Evolutionary conservation across 2,888 invertebrate genomes (phyloP).

Genomic region (Apodemia zela): DNA sequence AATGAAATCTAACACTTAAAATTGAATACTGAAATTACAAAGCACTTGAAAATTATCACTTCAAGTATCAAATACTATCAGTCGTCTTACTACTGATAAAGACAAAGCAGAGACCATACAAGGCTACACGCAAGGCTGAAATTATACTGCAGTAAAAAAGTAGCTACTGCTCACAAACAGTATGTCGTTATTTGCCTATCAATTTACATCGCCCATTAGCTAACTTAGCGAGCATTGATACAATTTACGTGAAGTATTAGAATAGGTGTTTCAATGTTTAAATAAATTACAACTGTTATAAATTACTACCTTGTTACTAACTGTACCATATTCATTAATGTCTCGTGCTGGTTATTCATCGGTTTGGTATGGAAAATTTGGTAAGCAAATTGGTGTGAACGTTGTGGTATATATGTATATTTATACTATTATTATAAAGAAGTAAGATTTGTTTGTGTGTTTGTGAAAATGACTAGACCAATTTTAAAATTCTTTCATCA

Average conservation of each 20-base stretch:
- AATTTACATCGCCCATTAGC: slow-evolving; percentile 26
- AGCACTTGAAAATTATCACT: background rate
- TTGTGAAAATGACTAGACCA: too few relatives aligned
- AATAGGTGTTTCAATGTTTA: slow-evolving; percentile 9
- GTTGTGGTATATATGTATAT: too few relatives aligned
- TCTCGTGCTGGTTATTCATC: background rate
- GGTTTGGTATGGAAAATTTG: background rate
- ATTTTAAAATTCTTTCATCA: too few relatives aligned
- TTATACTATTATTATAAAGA: too few relatives aligned
- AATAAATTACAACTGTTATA: background rate
- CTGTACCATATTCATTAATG: background rate
- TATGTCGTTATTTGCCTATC: slow-evolving; percentile 28
- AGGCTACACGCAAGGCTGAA: slow-evolving; percentile 61
- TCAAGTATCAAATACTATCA: slow-evolving; percentile 51
- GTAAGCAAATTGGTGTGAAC: too few relatives aligned
- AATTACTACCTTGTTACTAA: background rate
- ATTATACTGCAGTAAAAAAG: slow-evolving; percentile 39
- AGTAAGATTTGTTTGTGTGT: too few relatives aligned
- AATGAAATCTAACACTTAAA: background rate
- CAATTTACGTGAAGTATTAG: slow-evolving; percentile 6
- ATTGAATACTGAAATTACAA: background rate
- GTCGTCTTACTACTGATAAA: slow-evolving; percentile 45
- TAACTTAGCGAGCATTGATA: background rate
- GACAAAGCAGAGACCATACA: slow-evolving; percentile 67
- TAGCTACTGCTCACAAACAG: slow-evolving; percentile 27